Evolutionary conservation across 2,797 vertebrate genomes (phyloP).

Genomic region (Macroramphosus scolopax): DNA sequence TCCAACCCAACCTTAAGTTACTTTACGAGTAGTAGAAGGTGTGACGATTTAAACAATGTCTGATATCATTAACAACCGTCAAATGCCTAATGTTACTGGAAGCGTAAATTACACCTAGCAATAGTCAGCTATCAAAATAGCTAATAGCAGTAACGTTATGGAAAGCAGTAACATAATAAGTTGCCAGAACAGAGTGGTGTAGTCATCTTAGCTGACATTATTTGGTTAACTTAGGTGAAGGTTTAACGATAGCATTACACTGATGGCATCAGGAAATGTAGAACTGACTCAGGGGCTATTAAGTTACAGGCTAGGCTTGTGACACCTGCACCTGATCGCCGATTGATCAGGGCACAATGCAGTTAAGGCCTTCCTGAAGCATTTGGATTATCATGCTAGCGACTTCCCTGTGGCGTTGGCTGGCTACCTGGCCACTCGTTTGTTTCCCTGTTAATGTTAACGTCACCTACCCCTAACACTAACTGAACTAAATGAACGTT

Average conservation of each 20-base stretch:
- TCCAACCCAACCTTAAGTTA: constrained; percentile 7
- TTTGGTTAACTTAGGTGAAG: neutral
- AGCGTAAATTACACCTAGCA: constrained; percentile 12
- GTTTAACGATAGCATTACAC: too few species aligned
- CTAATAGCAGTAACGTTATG: constrained; percentile 20
- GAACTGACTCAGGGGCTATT: constrained; percentile 8
- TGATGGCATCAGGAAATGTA: neutral
- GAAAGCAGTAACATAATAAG: neutral
- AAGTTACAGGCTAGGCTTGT: constrained; percentile 16
- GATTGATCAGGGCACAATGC: constrained; percentile 62
- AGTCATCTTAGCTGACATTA: constrained; percentile 43
- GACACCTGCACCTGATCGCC: constrained; percentile 40
- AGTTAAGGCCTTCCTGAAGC: constrained; percentile 63
- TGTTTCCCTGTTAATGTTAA: constrained; percentile 10
- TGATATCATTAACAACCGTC: neutral
- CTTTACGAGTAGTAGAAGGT: neutral
- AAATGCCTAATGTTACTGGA: neutral
- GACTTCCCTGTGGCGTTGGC: constrained; percentile 43
- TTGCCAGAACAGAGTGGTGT: constrained; percentile 9
- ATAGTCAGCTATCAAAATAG: constrained; percentile 25
- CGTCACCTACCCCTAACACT: neutral
- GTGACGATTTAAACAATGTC: neutral
- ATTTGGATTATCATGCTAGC: constrained; percentile 64
- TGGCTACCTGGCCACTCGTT: constrained; percentile 39
- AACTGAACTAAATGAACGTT: neutral